phyloP scores from a whole-genome alignment of 1,140 invertebrate species.

The Anastrepha obliqua region DNA sequence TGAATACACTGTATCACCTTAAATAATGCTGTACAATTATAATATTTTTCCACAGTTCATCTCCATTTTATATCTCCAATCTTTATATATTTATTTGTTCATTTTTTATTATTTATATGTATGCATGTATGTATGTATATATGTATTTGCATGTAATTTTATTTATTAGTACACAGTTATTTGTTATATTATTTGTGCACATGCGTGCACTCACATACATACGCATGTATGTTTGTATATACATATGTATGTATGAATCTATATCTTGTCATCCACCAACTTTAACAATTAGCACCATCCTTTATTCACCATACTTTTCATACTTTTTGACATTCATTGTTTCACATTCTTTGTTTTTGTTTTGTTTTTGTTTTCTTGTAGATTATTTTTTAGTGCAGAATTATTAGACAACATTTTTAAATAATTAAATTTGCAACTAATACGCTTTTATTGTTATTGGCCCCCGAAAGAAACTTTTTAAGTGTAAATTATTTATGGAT shows the following conservation, averaged over 20 bases:
- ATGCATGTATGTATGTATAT: conserved; percentile 38
- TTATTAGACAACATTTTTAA: not conserved
- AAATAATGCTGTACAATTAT: conserved; percentile 57
- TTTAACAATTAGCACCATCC: conserved; percentile 55
- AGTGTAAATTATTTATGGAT: not conserved
- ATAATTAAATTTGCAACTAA: not conserved
- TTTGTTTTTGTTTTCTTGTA: not conserved
- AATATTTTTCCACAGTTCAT: conserved; percentile 58
- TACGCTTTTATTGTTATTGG: not conserved
- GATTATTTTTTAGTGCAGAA: not conserved
- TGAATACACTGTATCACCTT: conserved; percentile 57
- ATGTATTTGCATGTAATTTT: not conserved
- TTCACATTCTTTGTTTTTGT: not conserved
- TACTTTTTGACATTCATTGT: conserved; percentile 1
- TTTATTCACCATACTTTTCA: not conserved
- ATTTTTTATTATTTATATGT: not conserved
- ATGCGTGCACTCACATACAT: not conserved
- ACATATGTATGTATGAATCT: conserved; percentile 48
- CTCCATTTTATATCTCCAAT: conserved; percentile 10
- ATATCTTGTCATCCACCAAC: conserved; percentile 18
- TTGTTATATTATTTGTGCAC: not conserved
- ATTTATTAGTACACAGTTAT: not conserved
- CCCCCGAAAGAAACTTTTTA: conserved; percentile 35
- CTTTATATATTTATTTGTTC: not conserved
- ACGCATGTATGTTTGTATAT: not conserved